Conservation (phyloP, 2,888 invertebrate species). For the Axea sp. region DNA sequence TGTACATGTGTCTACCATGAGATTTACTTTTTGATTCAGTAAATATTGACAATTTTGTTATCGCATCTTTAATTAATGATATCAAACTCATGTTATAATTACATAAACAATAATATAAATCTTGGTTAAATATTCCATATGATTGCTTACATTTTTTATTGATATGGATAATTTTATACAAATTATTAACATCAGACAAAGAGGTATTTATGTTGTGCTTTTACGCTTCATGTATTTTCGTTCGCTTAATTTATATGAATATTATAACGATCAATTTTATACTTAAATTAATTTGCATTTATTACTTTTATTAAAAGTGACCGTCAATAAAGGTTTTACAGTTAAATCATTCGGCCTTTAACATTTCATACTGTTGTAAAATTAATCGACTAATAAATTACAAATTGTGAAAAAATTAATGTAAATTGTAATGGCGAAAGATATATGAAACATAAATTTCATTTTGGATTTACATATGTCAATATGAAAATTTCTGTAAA, state of each 20-base stretch:
- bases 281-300: constrained; percentile 22
- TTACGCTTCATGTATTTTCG: constrained; percentile 16
- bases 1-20: not conserved
- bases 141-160: constrained; percentile 25
- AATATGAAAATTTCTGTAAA: constrained; percentile 17
- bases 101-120: constrained; percentile 30
- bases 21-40: constrained; percentile 22
- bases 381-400: constrained; percentile 4
- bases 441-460: constrained; percentile 25
- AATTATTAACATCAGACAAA: constrained; percentile 31
- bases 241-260: constrained; percentile 9
- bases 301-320: constrained; percentile 15
- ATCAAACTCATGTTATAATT: constrained; percentile 26
- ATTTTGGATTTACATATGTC: constrained; percentile 19
- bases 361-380: not conserved
- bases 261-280: constrained; percentile 18
- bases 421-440: constrained; percentile 11
- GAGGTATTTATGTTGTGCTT: constrained; percentile 16
- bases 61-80: constrained; percentile 29
- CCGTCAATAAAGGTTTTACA: constrained; percentile 14
- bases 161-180: constrained; percentile 19
- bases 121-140: constrained; percentile 15
- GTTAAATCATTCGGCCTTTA: constrained; percentile 7
- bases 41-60: constrained; percentile 39
- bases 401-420: constrained; percentile 9